Percentiles rank a stretch among this genome's conserved stretches.
These are phyloP conservation scores for Drosophila bocqueti DNA, from an alignment of 1,140 invertebrate genomes.

Conservation along the genomic window DNA sequence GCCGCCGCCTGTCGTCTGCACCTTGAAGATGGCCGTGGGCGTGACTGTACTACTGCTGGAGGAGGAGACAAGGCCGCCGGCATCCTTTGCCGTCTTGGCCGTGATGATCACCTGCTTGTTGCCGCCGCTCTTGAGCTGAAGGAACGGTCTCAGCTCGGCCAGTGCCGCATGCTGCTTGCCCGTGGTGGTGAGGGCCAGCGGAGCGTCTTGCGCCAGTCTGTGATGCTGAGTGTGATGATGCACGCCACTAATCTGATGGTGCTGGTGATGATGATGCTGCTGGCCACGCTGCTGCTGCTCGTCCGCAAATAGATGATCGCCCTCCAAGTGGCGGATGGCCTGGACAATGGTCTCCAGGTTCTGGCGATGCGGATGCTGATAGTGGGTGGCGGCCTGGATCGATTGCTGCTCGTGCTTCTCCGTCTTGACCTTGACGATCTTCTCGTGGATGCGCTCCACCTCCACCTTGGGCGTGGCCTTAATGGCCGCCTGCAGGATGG, in stretches of 20 bases:
- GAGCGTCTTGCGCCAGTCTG: slow-evolving; percentile 87
- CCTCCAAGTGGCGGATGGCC: slow-evolving; percentile 97
- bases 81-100: slow-evolving; percentile 64
- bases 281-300: slow-evolving; percentile 84
- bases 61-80: slow-evolving; percentile 21
- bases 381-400: slow-evolving; percentile 50
- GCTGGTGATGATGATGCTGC: slow-evolving; percentile 77
- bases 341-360: slow-evolving; percentile 99
- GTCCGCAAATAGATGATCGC: slow-evolving; percentile 95
- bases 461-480: slow-evolving; percentile 94
- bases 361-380: slow-evolving; percentile 91
- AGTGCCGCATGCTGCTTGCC: slow-evolving; percentile 85
- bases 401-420: slow-evolving; percentile 69
- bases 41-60: slow-evolving; percentile 51
- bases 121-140: slow-evolving; percentile 86
- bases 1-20: slow-evolving; percentile 58
- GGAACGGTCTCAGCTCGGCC: slow-evolving; percentile 88
- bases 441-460: slow-evolving; percentile 87
- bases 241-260: slow-evolving; percentile 57
- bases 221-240: slow-evolving; percentile 49
- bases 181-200: slow-evolving; percentile 90
- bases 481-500: slow-evolving; percentile 92
- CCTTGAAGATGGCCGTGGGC: slow-evolving; percentile 81
- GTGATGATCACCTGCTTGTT: slow-evolving; percentile 78
- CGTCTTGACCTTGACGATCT: slow-evolving; percentile 78